Evolutionary conservation across 2,113 vertebrate species (phyloP).

Genomic region (Tragulus kanchil): DNA sequence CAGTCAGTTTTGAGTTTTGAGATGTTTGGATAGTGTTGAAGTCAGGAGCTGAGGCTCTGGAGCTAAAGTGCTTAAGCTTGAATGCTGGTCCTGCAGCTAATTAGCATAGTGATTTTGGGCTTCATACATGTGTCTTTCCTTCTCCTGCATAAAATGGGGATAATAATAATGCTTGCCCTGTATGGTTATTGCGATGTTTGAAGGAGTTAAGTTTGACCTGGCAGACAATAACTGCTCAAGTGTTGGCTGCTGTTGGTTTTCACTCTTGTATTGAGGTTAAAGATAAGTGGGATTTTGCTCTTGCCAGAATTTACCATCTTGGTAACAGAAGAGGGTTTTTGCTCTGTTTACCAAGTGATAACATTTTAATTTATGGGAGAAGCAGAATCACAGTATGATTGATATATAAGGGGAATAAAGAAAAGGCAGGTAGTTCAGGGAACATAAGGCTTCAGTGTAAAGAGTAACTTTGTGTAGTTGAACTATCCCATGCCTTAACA

Average conservation of each 20-base stretch:
- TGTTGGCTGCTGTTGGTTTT: background rate
- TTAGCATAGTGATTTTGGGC: background rate
- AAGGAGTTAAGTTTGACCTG: background rate
- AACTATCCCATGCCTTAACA: background rate
- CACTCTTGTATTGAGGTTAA: conserved; percentile 24
- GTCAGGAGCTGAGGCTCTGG: background rate
- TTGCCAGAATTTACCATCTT: background rate
- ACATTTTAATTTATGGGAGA: conserved; percentile 49
- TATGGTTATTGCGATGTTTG: background rate
- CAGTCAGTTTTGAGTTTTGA: background rate
- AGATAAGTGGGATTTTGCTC: background rate
- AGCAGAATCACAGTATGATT: background rate
- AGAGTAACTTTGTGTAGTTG: background rate
- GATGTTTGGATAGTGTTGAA: background rate
- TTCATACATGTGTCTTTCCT: background rate
- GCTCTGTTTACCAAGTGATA: conserved; percentile 12
- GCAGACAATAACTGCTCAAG: background rate
- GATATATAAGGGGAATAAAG: background rate
- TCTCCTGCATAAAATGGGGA: background rate
- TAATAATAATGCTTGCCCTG: background rate
- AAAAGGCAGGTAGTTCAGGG: background rate
- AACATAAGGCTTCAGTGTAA: background rate
- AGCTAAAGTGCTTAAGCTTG: background rate
- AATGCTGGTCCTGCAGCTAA: background rate
- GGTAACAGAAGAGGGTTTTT: background rate